These are phyloP conservation scores for Anabas testudineus DNA, from an alignment of 2,797 vertebrate species.

Conservation along the genomic window DNA sequence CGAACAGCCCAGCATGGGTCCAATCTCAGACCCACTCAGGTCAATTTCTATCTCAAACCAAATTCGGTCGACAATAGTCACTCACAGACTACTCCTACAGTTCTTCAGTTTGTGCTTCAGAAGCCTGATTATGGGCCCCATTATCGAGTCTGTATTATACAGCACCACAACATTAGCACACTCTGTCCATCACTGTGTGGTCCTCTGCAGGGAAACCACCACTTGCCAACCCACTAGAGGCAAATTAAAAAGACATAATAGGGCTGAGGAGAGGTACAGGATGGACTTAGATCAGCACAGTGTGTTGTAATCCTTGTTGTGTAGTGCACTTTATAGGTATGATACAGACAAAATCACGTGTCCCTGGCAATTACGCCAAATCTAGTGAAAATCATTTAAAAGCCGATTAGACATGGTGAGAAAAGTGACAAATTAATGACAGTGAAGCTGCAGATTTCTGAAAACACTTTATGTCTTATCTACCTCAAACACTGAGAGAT, in stretches of 20 bases:
- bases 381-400: slow-evolving; percentile 26
- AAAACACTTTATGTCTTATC: slow-evolving; percentile 25
- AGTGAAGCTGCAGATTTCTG: slow-evolving; percentile 2
- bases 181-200: slow-evolving; percentile 49
- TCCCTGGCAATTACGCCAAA: slow-evolving; percentile 15
- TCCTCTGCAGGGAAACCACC: slow-evolving; percentile 45
- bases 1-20: slow-evolving; percentile 10
- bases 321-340: slow-evolving; percentile 28
- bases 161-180: slow-evolving; percentile 29
- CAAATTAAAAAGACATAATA: slow-evolving; percentile 64
- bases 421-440: slow-evolving; percentile 43
- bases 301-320: slow-evolving; percentile 27
- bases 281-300: slow-evolving; percentile 8
- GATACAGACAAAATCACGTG: slow-evolving; percentile 25
- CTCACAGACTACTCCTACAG: slow-evolving; percentile 25
- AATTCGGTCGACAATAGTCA: slow-evolving; percentile 21
- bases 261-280: slow-evolving; percentile 42
- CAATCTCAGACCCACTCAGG: slow-evolving; percentile 9
- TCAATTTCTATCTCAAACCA: slow-evolving; percentile 35
- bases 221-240: slow-evolving; percentile 64
- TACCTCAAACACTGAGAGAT: slow-evolving; percentile 5
- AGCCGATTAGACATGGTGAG: neutral
- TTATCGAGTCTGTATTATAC: slow-evolving; percentile 43
- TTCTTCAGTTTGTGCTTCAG: slow-evolving; percentile 28
- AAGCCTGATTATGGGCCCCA: slow-evolving; percentile 26